Evolutionary conservation across 2,113 vertebrate genomes (phyloP).

Genomic region (Ageneiosus marmoratus): DNA sequence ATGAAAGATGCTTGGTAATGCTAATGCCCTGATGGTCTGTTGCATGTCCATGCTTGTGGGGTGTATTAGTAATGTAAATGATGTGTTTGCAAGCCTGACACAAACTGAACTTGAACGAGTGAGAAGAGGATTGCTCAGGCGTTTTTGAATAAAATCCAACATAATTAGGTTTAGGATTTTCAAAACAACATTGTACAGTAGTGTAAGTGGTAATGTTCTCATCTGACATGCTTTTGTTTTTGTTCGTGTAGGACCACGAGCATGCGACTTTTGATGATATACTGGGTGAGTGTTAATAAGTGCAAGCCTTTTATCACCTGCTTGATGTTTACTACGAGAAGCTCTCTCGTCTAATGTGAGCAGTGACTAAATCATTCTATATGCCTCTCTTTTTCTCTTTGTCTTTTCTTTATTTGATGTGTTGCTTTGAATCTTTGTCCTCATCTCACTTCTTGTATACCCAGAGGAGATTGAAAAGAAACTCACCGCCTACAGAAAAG

Average conservation of each 20-base stretch:
- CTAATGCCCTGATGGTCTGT: conserved; percentile 29
- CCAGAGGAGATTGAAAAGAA: conserved; percentile 98
- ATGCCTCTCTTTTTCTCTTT: neutral
- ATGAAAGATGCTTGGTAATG: conserved; percentile 32
- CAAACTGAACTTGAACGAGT: conserved; percentile 20
- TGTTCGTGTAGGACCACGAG: conserved; percentile 85
- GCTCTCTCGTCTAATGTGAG: conserved; percentile 1
- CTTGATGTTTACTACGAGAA: conserved; percentile 43
- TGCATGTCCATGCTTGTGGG: neutral
- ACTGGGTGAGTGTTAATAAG: conserved; percentile 77
- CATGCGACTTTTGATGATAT: conserved; percentile 96
- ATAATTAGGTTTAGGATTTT: neutral
- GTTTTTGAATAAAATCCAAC: neutral
- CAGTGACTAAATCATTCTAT: neutral
- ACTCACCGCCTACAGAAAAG: conserved; percentile 88
- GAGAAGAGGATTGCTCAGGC: neutral
- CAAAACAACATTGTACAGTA: neutral
- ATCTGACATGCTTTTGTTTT: conserved; percentile 11
- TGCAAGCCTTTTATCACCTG: neutral
- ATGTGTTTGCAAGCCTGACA: conserved; percentile 7
- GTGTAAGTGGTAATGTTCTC: neutral
- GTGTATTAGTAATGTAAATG: conserved; percentile 44
- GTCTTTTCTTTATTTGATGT: neutral
- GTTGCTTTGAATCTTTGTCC: conserved; percentile 1
- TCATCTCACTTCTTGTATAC: neutral